Evolutionary conservation across 2,888 invertebrate species (phyloP), one percentile per base, ranked within the genome.

Genomic region (Cheilosia pagana): DNA sequence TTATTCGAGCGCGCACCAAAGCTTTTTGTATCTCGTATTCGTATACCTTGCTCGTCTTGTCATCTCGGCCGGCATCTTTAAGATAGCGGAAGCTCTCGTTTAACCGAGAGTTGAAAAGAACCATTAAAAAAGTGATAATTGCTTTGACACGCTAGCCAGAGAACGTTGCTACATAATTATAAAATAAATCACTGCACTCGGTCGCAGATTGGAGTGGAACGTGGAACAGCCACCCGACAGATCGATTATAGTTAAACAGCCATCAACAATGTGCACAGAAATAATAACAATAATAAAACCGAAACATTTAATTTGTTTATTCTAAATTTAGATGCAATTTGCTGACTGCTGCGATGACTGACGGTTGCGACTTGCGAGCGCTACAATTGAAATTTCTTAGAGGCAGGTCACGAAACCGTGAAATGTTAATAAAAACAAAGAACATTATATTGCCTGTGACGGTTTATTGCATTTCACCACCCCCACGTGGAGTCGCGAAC

Each of bases 321-420:
- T 81, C 81, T 81, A 81, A 71, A 76, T 76, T 81, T 81, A 81
- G 81, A 70, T 71, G 71, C 76, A 81, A 65, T 81, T 75, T 81
- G 68, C 63, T 57, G 55, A 7, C 19, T 0, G 12, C 12, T 41
- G 45, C 39, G 53, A 12, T 21, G 31, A 43, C 16, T 41, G 23
- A 19, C 10, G 57, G 16, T 39, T 52, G 35, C 8, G 57, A 59
- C 35, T 39, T 43, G 35, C 3, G 57, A 59, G 43, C 39, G 65
- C 28, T 77, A 57, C 77, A 82, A 82, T 77, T 67, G 62, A 82
- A 77, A 75, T 68, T 72, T 68, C 82, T 82, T 74, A 72, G 77
- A 72, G 82, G 82, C 72, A 82, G 82, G 82, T 82, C 82, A 82
- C 77, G 77, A 77, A 62, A 77, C 62, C 77, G 67, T 82, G 62